Evolutionary conservation across 2,797 vertebrate genomes (phyloP), one percentile per base, ranked within the genome.

Genomic region (Peromyscus nudipes): DNA sequence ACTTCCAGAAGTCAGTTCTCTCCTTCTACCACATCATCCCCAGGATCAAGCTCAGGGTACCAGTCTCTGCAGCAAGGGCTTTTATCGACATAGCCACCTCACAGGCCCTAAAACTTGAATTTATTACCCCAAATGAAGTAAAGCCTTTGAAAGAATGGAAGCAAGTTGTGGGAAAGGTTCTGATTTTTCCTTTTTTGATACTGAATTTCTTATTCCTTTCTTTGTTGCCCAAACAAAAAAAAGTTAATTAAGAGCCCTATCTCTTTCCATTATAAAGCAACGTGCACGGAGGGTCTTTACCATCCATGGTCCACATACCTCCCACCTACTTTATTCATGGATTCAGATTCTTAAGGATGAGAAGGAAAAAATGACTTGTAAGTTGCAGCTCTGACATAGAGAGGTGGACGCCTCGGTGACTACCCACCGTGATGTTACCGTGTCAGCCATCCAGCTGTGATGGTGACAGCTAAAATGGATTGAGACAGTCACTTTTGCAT

Each of bases 191-290:
- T 4, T 62, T 67, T 67, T 71, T 76, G 37, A 89, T 69, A 64
- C 84, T 91, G 77, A 46, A 75, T 92, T 77, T 95, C 46, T 62
- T 79, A 40, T 3, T 25, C 4, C 37, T 43, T 75, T 64, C 8
- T 79, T 4, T 21, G n/a, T 96, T 73, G 7, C 82, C 82, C 46
- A 87, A 94, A 76, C 46, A 91, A 79, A 96, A 79, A 96, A 95
- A 94, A n/a, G 67, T 88, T 77, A 62, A 75, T 95, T 91, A 95
- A 81, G 52, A 64, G 75, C 43, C 80, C 34, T 11, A 4, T n/a
- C n/a, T 91, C 95, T 87, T 91, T 67, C 64, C 21, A 46, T 75
- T 83, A 52, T 34, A 90, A 92, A 93, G 52, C 89, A 92, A 86
- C 81, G 46, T 93, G 49, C 92, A 37, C 29, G 79, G 52, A 92